A percentile compares a stretch with the other conserved stretches of the same genome.
These are phyloP conservation scores for Cynodonichthys magdalenae DNA, from an alignment of 2,797 vertebrate genomes.

Conservation along the genomic window DNA sequence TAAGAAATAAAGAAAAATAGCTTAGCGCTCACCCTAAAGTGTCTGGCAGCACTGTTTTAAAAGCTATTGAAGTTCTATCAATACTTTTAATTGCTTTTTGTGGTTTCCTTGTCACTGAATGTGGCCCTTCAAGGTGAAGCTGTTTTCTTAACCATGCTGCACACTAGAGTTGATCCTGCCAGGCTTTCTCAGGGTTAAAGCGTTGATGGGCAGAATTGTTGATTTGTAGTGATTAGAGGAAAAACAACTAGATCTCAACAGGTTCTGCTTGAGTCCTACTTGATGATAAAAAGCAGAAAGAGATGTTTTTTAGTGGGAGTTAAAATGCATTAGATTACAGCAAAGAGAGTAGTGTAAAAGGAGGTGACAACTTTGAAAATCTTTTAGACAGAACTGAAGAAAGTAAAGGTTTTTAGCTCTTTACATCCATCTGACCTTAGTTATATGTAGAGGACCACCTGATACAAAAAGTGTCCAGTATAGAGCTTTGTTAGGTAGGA, in stretches of 20 bases:
- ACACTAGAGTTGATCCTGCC: constrained; percentile 60
- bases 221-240: constrained; percentile 35
- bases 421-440: constrained; percentile 38
- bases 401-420: constrained; percentile 17
- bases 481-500: constrained; percentile 62
- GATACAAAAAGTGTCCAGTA: constrained; percentile 3
- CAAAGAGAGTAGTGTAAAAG: constrained; percentile 4
- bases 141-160: constrained; percentile 57
- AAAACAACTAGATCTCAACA: constrained; percentile 40
- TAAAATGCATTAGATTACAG: constrained; percentile 31
- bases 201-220: constrained; percentile 58
- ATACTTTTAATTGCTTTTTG: constrained; percentile 82
- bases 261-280: constrained; percentile 34
- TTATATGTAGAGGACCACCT: constrained; percentile 27
- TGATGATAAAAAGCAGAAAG: constrained; percentile 39
- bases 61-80: constrained; percentile 79
- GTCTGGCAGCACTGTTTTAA: constrained; percentile 75
- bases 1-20: constrained; percentile 53
- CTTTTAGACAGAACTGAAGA: constrained; percentile 9
- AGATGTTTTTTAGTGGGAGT: constrained; percentile 29
- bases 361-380: constrained; percentile 9
- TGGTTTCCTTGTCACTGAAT: constrained; percentile 66
- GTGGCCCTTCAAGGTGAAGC: constrained; percentile 74
- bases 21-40: constrained; percentile 67
- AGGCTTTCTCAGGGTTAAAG: constrained; percentile 60